Conservation (phyloP, 1,140 invertebrate species). For the Colletes gigas region DNA sequence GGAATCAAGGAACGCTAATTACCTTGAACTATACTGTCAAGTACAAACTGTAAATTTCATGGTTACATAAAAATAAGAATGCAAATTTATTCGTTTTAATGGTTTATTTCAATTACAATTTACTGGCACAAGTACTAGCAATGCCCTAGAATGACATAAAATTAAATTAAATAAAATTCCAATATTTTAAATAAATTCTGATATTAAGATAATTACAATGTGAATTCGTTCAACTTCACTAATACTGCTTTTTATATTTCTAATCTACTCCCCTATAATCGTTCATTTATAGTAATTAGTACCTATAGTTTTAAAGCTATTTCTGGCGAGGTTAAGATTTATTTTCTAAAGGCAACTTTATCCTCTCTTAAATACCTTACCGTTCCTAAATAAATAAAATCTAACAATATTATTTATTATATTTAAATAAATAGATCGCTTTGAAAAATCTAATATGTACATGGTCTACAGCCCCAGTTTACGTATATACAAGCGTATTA, state of each 20-base stretch:
- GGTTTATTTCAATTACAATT: constrained; percentile 70
- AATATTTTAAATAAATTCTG: background rate
- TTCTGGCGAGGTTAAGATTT: constrained; percentile 25
- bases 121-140: constrained; percentile 57
- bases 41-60: background rate
- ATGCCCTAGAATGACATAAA: constrained; percentile 63
- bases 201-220: background rate
- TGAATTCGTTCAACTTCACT: background rate
- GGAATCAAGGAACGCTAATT: background rate
- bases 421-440: background rate
- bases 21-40: background rate
- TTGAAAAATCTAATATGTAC: background rate
- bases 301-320: constrained; percentile 21
- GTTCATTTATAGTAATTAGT: background rate
- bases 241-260: constrained; percentile 22
- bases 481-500: too few relatives aligned
- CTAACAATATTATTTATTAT: background rate
- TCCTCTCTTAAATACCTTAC: background rate
- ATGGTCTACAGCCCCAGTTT: too few relatives aligned
- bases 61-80: constrained; percentile 8
- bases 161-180: background rate
- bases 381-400: background rate
- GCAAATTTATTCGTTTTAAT: constrained; percentile 52
- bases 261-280: background rate
- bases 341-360: background rate